phyloP scores from a whole-genome alignment of 1,140 invertebrate genomes.

The Nephila pilipes region DNA sequence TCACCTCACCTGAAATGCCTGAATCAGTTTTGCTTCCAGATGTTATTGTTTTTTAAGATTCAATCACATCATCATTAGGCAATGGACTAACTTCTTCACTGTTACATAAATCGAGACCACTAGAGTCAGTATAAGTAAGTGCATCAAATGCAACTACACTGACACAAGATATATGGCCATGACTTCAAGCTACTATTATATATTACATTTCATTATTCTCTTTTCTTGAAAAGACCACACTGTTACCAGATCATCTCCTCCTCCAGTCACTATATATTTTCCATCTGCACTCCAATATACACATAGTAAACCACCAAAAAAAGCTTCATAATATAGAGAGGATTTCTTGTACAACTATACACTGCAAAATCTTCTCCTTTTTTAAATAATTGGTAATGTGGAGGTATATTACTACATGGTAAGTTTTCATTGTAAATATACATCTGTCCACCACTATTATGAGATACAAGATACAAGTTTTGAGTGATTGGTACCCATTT shows the following conservation, averaged over 20 bases:
- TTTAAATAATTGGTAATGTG: slow-evolving; percentile 96
- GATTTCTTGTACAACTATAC: slow-evolving; percentile 97
- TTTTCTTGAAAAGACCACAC: slow-evolving; percentile 97
- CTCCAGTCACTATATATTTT: slow-evolving; percentile 96
- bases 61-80: slow-evolving; percentile 68
- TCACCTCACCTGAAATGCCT: slow-evolving; percentile 81
- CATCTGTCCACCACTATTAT: slow-evolving; percentile 97
- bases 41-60: slow-evolving; percentile 75
- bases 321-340: slow-evolving; percentile 95
- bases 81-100: slow-evolving; percentile 79
- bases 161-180: slow-evolving; percentile 97
- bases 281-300: slow-evolving; percentile 99
- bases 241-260: slow-evolving; percentile 99
- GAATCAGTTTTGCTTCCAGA: slow-evolving; percentile 78
- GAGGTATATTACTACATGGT: slow-evolving; percentile 89
- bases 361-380: slow-evolving; percentile 96
- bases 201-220: too few relatives aligned
- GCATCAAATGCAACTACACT: slow-evolving; percentile 98
- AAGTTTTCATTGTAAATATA: slow-evolving; percentile 99
- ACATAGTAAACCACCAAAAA: slow-evolving; percentile 96
- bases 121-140: slow-evolving; percentile 85
- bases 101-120: slow-evolving; percentile 80
- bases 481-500: slow-evolving; percentile 97
- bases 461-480: slow-evolving; percentile 95
- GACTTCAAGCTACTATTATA: slow-evolving; percentile 97